Base-by-base conservation (phyloP, 2,888 invertebrate genomes). In the Hanleya hanleyi region DNA sequence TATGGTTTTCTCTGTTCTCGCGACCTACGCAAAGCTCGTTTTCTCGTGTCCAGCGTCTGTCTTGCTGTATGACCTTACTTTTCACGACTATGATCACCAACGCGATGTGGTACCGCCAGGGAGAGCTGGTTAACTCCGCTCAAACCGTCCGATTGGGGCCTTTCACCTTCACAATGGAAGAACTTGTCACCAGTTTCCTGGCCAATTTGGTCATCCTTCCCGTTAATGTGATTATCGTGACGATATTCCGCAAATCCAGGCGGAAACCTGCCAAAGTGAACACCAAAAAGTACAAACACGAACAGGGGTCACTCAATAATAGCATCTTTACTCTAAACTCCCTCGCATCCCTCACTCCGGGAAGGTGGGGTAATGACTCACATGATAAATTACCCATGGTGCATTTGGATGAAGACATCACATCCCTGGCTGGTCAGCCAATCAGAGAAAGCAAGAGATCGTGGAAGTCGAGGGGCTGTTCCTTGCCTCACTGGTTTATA, bases 1-100 rank as follows among this genome's bases (percentile, higher is more conserved):
- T 92, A 32, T 92, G 92, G 91, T 84, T 91, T 64, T 91, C 91
- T 0, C 85, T 91, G 37, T 87, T 91, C 74, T 78, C 90, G 67
- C 84, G 91, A 22, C 91, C 91, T 3, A 87, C 90, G 1, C 81
- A 87, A 26, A 90, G 89, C 69, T 84, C 89, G 15, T 92, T 91
- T 79, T 89, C 91, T 1, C 80, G 91, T 26, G 83, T 85, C 7
- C 85, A 86, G 74, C 78, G 86, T 32, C 69, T 84, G 4, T 81
- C 84, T 0, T 84, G 84, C 69, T 75, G 83, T 4, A 70, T 83
- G 29, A 81, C 83, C 4, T 73, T 85, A 18, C 73, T 85, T 6
- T 85, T 81, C 69, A 37, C 82, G 0, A 81, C 83, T 0, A 86
- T 86, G 86, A 80, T 85, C 9, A 73, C 83, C 36, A 81, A 79